Evolutionary conservation across 2,888 invertebrate species (phyloP).

Genomic region (Perithous albicinctus): DNA sequence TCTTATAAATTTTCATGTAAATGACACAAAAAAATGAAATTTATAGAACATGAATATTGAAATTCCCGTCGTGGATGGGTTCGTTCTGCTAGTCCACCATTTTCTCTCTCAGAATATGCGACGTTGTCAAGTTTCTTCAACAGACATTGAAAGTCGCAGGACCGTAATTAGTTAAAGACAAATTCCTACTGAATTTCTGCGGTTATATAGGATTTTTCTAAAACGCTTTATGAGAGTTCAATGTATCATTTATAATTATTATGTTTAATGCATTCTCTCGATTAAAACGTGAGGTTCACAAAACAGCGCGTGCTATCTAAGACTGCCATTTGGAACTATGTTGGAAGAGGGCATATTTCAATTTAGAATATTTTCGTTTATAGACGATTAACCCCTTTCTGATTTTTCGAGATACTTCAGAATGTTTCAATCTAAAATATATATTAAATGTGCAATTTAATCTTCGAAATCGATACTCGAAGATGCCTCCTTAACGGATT

Average conservation of each 20-base stretch:
- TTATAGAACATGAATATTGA: background rate
- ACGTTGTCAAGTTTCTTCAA: constrained; percentile 1
- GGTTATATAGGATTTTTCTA: background rate
- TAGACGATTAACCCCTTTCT: background rate
- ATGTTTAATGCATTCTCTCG: background rate
- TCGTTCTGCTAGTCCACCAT: constrained; percentile 8
- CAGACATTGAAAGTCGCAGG: background rate
- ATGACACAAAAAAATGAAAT: background rate
- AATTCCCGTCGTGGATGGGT: background rate
- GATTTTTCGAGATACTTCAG: no score
- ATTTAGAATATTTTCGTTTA: no score
- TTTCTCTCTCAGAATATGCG: background rate
- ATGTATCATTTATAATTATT: background rate
- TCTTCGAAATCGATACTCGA: no score
- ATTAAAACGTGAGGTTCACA: constrained; percentile 8
- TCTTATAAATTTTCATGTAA: no score
- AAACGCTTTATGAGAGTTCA: background rate
- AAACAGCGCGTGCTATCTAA: background rate
- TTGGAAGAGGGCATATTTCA: no score
- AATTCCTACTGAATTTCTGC: background rate
- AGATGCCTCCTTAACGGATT: no score
- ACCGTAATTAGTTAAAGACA: background rate
- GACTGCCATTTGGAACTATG: background rate
- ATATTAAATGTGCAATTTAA: no score
- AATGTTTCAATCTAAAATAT: no score